Evolutionary conservation across 2,797 vertebrate species (phyloP).

Genomic region (Peromyscus eremicus): DNA sequence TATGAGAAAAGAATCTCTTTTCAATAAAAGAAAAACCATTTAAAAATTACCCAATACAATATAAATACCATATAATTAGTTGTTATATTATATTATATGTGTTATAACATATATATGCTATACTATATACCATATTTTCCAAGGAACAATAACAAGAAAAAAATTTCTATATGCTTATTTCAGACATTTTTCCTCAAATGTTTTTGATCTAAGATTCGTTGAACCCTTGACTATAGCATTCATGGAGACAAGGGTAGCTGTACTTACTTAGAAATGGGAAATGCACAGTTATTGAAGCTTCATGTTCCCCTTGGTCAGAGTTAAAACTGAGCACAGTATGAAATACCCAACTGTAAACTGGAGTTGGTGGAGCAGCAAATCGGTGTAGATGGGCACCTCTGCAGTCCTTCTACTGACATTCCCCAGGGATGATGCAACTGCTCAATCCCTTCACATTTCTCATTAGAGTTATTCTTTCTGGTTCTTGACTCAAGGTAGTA

Average conservation of each 20-base stretch:
- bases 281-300: not conserved
- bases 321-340: not conserved
- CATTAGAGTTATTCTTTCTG: not conserved
- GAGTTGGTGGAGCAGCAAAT: not conserved
- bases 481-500: not conserved
- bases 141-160: not conserved
- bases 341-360: not conserved
- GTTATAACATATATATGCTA: not conserved
- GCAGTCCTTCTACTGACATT: fast-evolving
- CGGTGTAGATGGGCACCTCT: not conserved
- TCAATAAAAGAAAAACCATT: not conserved
- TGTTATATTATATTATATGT: not conserved
- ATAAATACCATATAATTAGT: not conserved
- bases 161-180: not conserved
- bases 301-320: not conserved
- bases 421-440: not conserved
- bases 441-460: not conserved
- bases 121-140: not conserved
- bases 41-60: not conserved
- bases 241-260: not conserved
- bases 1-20: not conserved
- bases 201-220: not conserved
- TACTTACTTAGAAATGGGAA: not conserved
- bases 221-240: not conserved
- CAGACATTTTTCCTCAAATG: not conserved